Conservation (phyloP, 2,888 invertebrate genomes). For the Phaonia tiefii region DNA sequence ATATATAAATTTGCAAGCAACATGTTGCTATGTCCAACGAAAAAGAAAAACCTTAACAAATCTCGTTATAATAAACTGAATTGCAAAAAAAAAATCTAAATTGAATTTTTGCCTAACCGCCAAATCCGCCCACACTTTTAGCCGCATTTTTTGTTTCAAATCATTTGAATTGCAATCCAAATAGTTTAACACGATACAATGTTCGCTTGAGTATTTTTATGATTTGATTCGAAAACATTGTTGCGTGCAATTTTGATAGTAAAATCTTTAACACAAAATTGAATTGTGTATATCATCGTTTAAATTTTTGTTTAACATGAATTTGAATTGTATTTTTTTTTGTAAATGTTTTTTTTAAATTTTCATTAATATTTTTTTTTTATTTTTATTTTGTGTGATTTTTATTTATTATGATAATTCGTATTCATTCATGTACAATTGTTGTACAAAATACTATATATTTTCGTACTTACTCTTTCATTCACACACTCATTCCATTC, state of each 20-base stretch:
- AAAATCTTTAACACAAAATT: neutral
- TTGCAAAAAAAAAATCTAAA: too few species aligned
- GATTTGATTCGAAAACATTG: neutral
- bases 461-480: neutral
- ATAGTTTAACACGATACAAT: neutral
- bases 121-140: constrained; percentile 7
- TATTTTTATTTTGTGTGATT: too few species aligned
- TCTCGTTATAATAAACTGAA: too few species aligned
- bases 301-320: too few species aligned
- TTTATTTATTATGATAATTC: neutral
- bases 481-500: constrained; percentile 2
- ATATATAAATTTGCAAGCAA: neutral
- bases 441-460: neutral
- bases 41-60: too few species aligned
- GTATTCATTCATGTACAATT: constrained; percentile 8
- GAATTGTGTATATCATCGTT: neutral
- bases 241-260: constrained; percentile 17
- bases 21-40: neutral
- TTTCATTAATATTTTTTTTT: too few species aligned
- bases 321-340: too few species aligned
- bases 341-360: too few species aligned
- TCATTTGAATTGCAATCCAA: neutral
- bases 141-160: neutral
- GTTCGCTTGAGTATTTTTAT: neutral
- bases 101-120: neutral